Percentiles rank a stretch among this genome's conserved stretches.
Evolutionary conservation across 1,140 invertebrate genomes (phyloP).

Genomic region (Drosophila nigromelanica): DNA sequence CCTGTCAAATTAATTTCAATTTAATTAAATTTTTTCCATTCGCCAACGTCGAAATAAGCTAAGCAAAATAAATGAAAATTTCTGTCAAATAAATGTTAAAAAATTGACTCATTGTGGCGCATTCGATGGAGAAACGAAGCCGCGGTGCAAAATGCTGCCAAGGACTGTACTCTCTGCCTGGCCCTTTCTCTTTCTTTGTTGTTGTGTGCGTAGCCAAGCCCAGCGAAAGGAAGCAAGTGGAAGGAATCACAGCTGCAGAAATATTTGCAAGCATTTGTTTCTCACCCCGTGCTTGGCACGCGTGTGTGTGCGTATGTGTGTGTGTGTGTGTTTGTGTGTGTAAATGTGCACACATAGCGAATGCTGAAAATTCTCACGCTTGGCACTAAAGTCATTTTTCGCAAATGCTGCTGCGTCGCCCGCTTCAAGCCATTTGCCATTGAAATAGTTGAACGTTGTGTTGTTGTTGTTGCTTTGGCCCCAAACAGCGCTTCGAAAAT

Average conservation of each 20-base stretch:
- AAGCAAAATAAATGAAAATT: constrained; percentile 78
- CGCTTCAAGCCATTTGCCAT: constrained; percentile 64
- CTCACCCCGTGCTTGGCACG: constrained; percentile 40
- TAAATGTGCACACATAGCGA: constrained; percentile 6
- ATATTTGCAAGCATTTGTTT: constrained; percentile 79
- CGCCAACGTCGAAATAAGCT: constrained; percentile 12
- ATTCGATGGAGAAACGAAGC: constrained; percentile 34
- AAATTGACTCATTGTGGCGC: constrained; percentile 77
- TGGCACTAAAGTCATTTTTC: constrained; percentile 74
- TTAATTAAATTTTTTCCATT: constrained; percentile 76
- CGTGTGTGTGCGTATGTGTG: constrained; percentile 11
- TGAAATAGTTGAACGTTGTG: constrained; percentile 62
- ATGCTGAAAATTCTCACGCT: constrained; percentile 71
- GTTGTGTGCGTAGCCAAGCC: neutral
- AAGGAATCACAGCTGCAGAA: constrained; percentile 79
- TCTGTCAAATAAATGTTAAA: constrained; percentile 83
- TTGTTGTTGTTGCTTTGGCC: constrained; percentile 34
- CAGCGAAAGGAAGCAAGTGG: constrained; percentile 24
- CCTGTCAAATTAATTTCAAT: constrained; percentile 82
- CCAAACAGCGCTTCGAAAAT: constrained; percentile 62
- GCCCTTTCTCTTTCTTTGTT: neutral
- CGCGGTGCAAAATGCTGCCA: constrained; percentile 2
- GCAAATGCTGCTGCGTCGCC: constrained; percentile 40
- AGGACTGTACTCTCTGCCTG: neutral
- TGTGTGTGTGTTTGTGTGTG: constrained; percentile 21